Base-by-base conservation (phyloP, 2,797 vertebrate species). In the Sebastes trivittatus region DNA sequence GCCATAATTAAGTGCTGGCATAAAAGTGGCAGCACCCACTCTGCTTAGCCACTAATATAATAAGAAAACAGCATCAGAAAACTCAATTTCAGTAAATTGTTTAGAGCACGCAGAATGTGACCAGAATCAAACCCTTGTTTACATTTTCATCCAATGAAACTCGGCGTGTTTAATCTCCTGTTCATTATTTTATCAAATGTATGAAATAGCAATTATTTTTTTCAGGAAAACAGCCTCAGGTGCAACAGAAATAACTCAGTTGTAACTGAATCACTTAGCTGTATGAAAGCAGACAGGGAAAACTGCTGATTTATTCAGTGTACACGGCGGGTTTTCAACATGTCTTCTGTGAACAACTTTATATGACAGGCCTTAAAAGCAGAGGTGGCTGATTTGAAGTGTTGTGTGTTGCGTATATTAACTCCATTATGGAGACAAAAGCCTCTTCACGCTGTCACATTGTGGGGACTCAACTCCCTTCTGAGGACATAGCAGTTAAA, bases 1-100 rank as follows among this genome's bases (percentile, higher is more conserved):
- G 59, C 34, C 36, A 52, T 81, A 89, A 90, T 87, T 83, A 86
- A 90, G 73, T 76, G 77, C 68, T 70, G 69, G 59, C 8, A 71
- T 84, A 59, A 71, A 86, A 75, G 71, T 59, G 66, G 62, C 58
- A 75, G 62, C 27, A 9, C 10, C 54, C 65, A 52, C 72, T 87
- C 25, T 72, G 42, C 77, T 87, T 59, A 56, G 46, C 16, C 36
- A 82, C 65, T 74, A 63, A 63, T 63, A 58, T n/a, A 29, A 58
- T 38, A 20, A 22, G 6, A 60, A 29, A 76, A 83, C 52, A 58
- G 49, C 83, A 77, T 84, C 59, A 56, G 23, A 87, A 77, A 70
- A 16, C 38, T 75, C 5, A 22, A 11, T 78, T 80, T 83, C 13
- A 42, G 62, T 72, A 13, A 71, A 42, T 55, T 77, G 62, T 82